Conservation (phyloP, 2,113 vertebrate genomes). For the Chaenocephalus aceratus region DNA sequence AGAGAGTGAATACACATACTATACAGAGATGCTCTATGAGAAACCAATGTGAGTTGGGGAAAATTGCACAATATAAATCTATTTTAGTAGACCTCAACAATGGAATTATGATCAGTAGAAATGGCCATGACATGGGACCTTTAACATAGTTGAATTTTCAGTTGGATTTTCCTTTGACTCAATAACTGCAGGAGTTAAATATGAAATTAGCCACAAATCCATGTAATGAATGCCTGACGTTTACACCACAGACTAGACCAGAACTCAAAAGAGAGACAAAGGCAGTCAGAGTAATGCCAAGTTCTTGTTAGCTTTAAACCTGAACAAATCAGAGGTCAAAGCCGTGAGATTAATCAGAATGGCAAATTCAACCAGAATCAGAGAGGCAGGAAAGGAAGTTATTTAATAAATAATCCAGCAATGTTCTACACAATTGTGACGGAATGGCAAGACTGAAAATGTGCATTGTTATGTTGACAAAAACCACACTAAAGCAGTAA, state of each 20-base stretch:
- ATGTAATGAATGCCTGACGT: background rate
- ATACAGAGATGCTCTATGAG: too few relatives aligned
- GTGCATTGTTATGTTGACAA: too few relatives aligned
- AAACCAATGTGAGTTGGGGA: too few relatives aligned
- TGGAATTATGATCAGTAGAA: too few relatives aligned
- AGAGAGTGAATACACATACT: too few relatives aligned
- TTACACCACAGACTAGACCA: background rate
- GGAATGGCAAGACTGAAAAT: too few relatives aligned
- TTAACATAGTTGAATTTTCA: background rate
- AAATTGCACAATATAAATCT: too few relatives aligned
- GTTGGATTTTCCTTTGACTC: background rate
- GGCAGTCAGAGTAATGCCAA: background rate
- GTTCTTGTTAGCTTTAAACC: background rate
- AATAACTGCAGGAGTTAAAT: background rate
- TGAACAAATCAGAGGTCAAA: background rate
- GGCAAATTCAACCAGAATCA: background rate
- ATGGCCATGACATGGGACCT: too few relatives aligned
- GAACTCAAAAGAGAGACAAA: background rate
- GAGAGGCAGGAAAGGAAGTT: background rate
- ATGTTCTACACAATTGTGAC: too few relatives aligned
- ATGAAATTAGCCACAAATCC: background rate
- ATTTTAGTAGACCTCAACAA: too few relatives aligned
- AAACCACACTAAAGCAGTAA: too few relatives aligned
- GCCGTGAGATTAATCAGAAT: background rate
- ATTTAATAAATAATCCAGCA: too few relatives aligned